phyloP scores from a whole-genome alignment of 1,140 invertebrate species.

The Drosophila kurseongensis region DNA sequence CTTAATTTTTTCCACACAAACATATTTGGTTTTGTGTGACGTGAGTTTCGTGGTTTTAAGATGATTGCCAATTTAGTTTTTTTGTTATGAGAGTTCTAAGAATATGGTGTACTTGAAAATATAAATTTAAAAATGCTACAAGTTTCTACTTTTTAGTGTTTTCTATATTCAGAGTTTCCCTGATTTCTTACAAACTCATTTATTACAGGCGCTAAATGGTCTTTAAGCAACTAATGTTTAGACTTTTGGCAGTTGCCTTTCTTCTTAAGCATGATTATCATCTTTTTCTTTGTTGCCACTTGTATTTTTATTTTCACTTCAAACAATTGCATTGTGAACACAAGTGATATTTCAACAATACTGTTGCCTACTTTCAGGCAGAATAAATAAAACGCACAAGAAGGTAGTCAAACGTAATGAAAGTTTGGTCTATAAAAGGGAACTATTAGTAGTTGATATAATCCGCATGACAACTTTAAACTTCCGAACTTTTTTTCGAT shows the following conservation, averaged over 20 bases:
- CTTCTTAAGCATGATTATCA: constrained; percentile 16
- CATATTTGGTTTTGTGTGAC: constrained; percentile 6
- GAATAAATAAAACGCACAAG: neutral
- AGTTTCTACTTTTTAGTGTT: too few species aligned
- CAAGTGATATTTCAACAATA: neutral
- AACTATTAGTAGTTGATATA: too few species aligned
- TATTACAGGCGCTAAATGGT: constrained; percentile 33
- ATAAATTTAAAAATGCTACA: too few species aligned
- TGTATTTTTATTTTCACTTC: constrained; percentile 12
- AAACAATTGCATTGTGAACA: constrained; percentile 16
- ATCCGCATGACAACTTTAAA: too few species aligned
- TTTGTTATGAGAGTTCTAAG: too few species aligned
- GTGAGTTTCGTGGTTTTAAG: neutral
- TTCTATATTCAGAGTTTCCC: neutral
- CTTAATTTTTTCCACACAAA: constrained; percentile 57
- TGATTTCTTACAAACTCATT: constrained; percentile 3
- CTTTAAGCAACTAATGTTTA: constrained; percentile 20
- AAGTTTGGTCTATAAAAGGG: neutral
- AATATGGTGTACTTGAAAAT: too few species aligned
- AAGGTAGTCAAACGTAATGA: constrained; percentile 1
- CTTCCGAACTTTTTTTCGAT: too few species aligned
- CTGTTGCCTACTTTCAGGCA: constrained; percentile 69
- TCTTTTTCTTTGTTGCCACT: constrained; percentile 3
- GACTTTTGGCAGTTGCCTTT: constrained; percentile 29
- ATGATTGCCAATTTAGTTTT: neutral